Percentiles rank a stretch among this genome's conserved stretches.
phyloP scores from a whole-genome alignment of 2,113 vertebrate species.

The Puntigrus tetrazona region DNA sequence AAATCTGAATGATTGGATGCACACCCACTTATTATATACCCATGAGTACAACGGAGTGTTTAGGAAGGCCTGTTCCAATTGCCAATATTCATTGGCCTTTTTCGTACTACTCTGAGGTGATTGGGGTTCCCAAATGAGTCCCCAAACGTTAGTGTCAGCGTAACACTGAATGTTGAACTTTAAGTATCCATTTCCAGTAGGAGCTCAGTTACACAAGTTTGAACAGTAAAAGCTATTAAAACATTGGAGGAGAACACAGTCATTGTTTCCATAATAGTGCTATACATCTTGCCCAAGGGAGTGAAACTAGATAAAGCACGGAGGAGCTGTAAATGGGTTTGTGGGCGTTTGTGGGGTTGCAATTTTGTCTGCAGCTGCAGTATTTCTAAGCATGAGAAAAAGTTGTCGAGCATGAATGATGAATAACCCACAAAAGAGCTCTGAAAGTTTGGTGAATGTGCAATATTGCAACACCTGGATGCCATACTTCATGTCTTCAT shows the following conservation, averaged over 20 bases:
- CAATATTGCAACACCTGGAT: slow-evolving; percentile 12
- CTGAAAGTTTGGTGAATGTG: slow-evolving; percentile 4
- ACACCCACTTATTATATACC: too few species aligned
- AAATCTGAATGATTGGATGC: too few species aligned
- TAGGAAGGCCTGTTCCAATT: too few species aligned
- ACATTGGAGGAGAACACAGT: neutral
- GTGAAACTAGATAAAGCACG: neutral
- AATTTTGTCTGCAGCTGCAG: slow-evolving; percentile 59
- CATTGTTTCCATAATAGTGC: neutral
- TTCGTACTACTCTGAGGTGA: too few species aligned
- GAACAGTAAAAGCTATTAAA: neutral
- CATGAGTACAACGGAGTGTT: too few species aligned
- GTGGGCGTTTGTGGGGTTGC: slow-evolving; percentile 55
- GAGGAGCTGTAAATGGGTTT: neutral
- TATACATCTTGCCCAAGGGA: neutral
- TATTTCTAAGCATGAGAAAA: slow-evolving; percentile 56
- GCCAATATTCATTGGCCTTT: too few species aligned
- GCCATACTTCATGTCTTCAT: neutral
- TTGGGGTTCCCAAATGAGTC: too few species aligned
- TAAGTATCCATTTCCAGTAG: neutral
- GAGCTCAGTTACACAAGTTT: neutral
- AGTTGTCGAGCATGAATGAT: slow-evolving; percentile 46
- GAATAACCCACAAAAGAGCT: slow-evolving; percentile 30
- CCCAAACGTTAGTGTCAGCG: too few species aligned
- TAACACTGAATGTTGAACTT: neutral